These are phyloP conservation scores for Zelostemma sp. DNA, from an alignment of 1,140 invertebrate genomes.

Conservation along the genomic window DNA sequence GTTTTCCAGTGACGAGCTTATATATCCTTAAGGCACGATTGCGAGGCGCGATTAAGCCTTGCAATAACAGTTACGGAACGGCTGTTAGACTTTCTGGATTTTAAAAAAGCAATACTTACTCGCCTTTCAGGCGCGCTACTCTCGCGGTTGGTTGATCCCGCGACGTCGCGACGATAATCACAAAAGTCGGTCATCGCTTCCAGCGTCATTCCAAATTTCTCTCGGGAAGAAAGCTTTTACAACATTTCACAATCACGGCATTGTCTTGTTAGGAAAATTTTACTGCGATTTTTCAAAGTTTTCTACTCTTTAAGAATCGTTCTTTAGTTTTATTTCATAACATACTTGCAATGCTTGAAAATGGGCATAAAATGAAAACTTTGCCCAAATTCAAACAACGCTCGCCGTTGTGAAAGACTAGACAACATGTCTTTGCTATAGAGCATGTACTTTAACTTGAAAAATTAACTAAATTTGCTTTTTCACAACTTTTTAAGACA, in stretches of 20 bases:
- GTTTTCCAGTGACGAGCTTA: conserved; percentile 22
- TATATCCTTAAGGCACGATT: conserved; percentile 38
- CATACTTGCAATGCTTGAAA: too few species aligned
- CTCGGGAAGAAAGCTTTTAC: background rate
- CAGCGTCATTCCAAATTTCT: background rate
- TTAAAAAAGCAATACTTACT: background rate
- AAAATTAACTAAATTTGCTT: too few species aligned
- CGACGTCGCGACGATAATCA: background rate
- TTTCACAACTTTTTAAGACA: too few species aligned
- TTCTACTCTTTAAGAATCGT: too few species aligned
- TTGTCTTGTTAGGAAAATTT: too few species aligned
- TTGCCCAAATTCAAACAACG: too few species aligned
- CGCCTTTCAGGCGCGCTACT: background rate
- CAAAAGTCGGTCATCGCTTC: background rate
- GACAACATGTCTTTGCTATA: too few species aligned
- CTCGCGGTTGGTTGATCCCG: background rate
- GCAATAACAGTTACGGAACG: conserved; percentile 25
- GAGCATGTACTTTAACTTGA: too few species aligned
- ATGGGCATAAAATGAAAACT: too few species aligned
- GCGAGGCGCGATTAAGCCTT: conserved; percentile 34
- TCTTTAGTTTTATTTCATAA: too few species aligned
- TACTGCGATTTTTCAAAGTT: too few species aligned
- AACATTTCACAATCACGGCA: background rate
- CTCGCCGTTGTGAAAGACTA: too few species aligned
- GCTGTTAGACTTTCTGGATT: background rate